These are phyloP conservation scores for Prorops nasuta DNA, from an alignment of 1,140 invertebrate species.

Conservation along the genomic window DNA sequence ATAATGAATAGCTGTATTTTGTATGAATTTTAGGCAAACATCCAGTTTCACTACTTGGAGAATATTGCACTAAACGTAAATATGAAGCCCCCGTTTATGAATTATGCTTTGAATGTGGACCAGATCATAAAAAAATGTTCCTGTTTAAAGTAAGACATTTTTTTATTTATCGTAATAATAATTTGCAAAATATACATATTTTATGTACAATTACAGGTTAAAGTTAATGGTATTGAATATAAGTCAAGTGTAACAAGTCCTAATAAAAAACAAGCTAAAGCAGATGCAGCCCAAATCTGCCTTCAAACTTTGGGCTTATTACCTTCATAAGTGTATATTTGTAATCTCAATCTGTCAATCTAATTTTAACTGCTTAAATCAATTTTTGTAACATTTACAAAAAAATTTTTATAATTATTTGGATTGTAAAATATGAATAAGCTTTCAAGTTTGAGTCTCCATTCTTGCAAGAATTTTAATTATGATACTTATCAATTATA, in stretches of 20 bases:
- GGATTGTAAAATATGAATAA: too few relatives aligned
- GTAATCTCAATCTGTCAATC: too few relatives aligned
- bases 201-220: too few relatives aligned
- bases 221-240: slow-evolving; percentile 84
- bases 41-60: slow-evolving; percentile 91
- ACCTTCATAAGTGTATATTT: slow-evolving; percentile 37
- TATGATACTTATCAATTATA: too few relatives aligned
- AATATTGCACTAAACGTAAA: slow-evolving; percentile 86
- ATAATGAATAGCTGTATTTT: too few relatives aligned
- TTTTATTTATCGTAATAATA: slow-evolving; percentile 17
- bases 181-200: background rate
- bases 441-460: too few relatives aligned
- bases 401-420: too few relatives aligned
- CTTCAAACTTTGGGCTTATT: slow-evolving; percentile 78
- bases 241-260: slow-evolving; percentile 81
- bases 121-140: slow-evolving; percentile 90
- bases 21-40: slow-evolving; percentile 87
- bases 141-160: slow-evolving; percentile 87
- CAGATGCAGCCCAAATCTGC: slow-evolving; percentile 84
- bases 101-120: slow-evolving; percentile 84
- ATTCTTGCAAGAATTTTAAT: too few relatives aligned
- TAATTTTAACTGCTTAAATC: too few relatives aligned
- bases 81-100: slow-evolving; percentile 84
- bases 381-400: too few relatives aligned
- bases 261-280: slow-evolving; percentile 94